Evolutionary conservation across 2,888 invertebrate species (phyloP), one percentile per base, ranked within the genome.

Genomic region (Apamea epomidion): DNA sequence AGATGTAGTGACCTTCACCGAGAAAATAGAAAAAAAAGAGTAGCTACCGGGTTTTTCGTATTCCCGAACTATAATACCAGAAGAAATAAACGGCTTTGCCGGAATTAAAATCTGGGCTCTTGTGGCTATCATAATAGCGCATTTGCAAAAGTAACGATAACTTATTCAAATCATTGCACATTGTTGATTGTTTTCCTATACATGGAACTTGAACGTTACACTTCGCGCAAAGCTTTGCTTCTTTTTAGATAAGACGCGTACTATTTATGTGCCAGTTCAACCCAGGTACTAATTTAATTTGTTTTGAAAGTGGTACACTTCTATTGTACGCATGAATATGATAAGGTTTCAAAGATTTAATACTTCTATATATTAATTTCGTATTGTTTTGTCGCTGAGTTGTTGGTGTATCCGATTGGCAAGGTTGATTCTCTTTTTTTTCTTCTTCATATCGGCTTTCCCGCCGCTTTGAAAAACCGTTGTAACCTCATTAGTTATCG

Each of bases 241-340:
- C 88, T 80, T 87, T 81, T 78, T 76, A 87, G 90, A 90, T 91
- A 90, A 91, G 91, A 87, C 80, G 78, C 87, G 75, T 74, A 78
- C 79, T 88, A 89, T 88, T 90, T 90, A 87, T 78, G 90, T 87
- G 82, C 91, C 75, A 85, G 83, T 87, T 83, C 80, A 70, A 87
- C 79, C 82, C 87, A 90, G 88, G 90, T 87, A 91, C 87, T 88
- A 90, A 91, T 90, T 91, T 84, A 90, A 91, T 91, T 87, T 90
- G 88, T 89, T 90, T 87, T 83, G 89, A 91, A 92, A 92, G 90
- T 92, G 79, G 93, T 85, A 78, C 92, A 88, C 86, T 79, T 76
- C 85, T 84, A 88, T 91, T 89, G 84, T 89, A 88, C 84, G 88
- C 76, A 82, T 75, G 74, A 74, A 68, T 73, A 78, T 90, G 92